Conservation (phyloP, 2,113 vertebrate genomes). For the Eublepharis macularius region DNA sequence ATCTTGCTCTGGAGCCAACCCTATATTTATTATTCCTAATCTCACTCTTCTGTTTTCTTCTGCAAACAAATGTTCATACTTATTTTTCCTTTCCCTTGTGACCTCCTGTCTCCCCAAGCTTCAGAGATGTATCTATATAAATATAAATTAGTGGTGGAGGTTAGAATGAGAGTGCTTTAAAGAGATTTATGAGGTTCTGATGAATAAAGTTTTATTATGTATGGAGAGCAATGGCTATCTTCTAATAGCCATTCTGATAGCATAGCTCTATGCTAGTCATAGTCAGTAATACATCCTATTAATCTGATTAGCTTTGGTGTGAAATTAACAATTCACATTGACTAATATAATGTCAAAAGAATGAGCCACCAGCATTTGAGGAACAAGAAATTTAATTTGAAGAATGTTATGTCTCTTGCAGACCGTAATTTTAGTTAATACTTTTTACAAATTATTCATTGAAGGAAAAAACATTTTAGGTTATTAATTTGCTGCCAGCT, state of each 20-base stretch:
- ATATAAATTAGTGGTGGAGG: not conserved
- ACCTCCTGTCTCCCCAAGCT: not conserved
- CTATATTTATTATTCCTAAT: too few relatives aligned
- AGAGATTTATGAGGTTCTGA: not conserved
- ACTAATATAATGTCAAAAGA: not conserved
- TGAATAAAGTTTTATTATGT: not conserved
- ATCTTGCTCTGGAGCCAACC: too few relatives aligned
- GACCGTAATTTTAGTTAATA: conserved; percentile 14
- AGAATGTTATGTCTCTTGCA: not conserved
- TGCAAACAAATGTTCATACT: not conserved
- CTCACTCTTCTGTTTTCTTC: too few relatives aligned
- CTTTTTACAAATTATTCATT: conserved; percentile 19
- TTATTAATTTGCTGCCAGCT: not conserved
- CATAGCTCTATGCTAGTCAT: not conserved
- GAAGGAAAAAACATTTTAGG: not conserved
- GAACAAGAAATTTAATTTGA: not conserved
- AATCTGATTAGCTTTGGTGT: not conserved
- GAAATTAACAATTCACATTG: not conserved
- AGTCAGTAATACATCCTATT: not conserved
- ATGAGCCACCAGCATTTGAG: not conserved
- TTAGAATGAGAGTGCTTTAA: not conserved
- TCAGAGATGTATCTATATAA: not conserved
- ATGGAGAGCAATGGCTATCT: not conserved
- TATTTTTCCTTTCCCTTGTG: not conserved
- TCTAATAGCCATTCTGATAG: not conserved